Conservation (phyloP, 2,113 vertebrate genomes). For the Origma solitaria region DNA sequence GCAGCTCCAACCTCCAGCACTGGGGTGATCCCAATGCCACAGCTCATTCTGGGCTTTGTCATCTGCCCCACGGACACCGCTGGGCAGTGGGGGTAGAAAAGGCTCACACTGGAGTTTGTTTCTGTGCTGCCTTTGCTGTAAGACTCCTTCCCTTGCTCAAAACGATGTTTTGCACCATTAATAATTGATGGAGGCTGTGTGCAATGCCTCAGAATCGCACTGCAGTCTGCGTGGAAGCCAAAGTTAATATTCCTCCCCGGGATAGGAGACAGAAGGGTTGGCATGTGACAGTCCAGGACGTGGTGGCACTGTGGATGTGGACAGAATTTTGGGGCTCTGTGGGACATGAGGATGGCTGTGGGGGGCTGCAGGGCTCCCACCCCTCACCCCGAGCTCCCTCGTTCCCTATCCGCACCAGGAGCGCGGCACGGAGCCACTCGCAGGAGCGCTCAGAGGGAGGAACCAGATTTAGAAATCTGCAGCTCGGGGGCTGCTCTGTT, state of each 20-base stretch:
- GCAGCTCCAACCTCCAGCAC: accelerated
- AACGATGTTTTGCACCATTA: not conserved
- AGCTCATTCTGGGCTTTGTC: not conserved
- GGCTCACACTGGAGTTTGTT: not conserved
- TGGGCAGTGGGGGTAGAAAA: not conserved
- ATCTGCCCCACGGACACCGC: accelerated
- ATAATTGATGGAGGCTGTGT: not conserved
- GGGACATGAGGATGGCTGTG: not conserved
- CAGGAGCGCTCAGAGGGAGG: not conserved
- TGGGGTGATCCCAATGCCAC: too few relatives aligned
- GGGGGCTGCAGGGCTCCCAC: not conserved
- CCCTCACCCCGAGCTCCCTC: not conserved
- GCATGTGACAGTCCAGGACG: accelerated
- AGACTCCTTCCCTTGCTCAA: accelerated
- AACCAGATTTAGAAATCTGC: slow-evolving; percentile 2
- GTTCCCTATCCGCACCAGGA: accelerated
- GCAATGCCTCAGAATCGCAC: accelerated
- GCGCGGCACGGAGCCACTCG: accelerated
- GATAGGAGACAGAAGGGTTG: accelerated
- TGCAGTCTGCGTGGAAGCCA: not conserved
- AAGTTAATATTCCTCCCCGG: accelerated
- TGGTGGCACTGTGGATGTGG: not conserved
- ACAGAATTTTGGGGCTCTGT: not conserved
- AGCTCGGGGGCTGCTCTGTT: slow-evolving; percentile 29
- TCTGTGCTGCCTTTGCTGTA: not conserved